Evolutionary conservation across 2,797 vertebrate genomes (phyloP).

Genomic region (Muscicapa striata): DNA sequence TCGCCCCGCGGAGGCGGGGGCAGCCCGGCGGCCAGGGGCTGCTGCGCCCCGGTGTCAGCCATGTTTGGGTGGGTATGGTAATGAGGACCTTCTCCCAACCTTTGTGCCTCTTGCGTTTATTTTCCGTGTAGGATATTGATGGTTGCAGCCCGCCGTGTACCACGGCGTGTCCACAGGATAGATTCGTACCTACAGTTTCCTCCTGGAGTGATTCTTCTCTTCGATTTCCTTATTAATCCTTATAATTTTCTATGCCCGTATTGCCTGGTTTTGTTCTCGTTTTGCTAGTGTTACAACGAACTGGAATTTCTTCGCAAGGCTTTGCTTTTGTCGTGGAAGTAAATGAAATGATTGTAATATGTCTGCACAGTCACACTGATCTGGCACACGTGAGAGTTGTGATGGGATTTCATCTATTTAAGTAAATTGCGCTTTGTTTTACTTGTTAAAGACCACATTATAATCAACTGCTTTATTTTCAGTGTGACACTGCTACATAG

Average conservation of each 20-base stretch:
- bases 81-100: conserved; percentile 17
- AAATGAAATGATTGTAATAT: background rate
- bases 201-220: background rate
- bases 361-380: background rate
- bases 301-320: background rate
- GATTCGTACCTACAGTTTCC: background rate
- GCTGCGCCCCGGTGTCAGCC: background rate
- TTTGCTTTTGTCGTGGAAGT: background rate
- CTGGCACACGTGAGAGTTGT: background rate
- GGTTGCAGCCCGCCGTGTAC: background rate
- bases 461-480: conserved; percentile 39
- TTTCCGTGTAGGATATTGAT: background rate
- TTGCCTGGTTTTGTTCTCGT: background rate
- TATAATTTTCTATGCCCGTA: rapidly evolving
- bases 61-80: conserved; percentile 48
- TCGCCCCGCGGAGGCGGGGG: background rate
- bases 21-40: background rate
- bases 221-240: background rate
- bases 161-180: background rate
- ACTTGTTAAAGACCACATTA: background rate
- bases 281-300: background rate
- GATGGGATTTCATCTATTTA: background rate
- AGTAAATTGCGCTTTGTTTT: background rate
- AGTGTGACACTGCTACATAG: background rate
- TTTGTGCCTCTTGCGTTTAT: background rate